A percentile compares a stretch with the other conserved stretches of the same genome.
Conservation (phyloP, 2,113 vertebrate species). For the Chunga burmeisteri region DNA sequence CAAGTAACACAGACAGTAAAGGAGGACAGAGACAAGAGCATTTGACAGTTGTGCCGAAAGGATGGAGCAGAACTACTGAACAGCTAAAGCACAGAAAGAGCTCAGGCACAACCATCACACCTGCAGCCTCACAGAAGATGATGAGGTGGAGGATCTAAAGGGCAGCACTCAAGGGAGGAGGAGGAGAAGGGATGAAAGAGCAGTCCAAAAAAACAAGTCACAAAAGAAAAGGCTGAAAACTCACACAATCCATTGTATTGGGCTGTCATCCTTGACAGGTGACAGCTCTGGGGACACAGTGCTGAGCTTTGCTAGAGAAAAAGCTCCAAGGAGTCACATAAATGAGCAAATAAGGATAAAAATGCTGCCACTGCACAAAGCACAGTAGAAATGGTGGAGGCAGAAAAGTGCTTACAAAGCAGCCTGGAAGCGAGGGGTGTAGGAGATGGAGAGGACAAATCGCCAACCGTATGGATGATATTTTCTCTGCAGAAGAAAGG, state of each 20-base stretch:
- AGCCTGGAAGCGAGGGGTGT: not conserved
- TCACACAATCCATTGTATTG: not conserved
- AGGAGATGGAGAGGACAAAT: not conserved
- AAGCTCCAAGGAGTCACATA: not conserved
- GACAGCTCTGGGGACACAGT: not conserved
- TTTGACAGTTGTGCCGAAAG: not conserved
- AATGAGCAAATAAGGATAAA: not conserved
- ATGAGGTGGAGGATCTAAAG: not conserved
- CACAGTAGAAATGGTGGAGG: not conserved
- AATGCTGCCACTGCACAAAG: not conserved
- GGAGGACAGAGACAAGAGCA: not conserved
- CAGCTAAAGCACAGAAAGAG: not conserved
- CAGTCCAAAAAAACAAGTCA: not conserved
- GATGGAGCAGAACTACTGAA: not conserved
- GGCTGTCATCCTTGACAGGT: not conserved
- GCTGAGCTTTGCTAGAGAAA: not conserved
- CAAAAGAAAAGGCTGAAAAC: not conserved
- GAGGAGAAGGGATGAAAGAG: not conserved
- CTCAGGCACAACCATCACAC: not conserved
- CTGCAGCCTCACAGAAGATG: not conserved
- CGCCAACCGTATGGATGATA: not conserved
- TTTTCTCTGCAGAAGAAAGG: not conserved
- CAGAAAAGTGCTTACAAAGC: not conserved
- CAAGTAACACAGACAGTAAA: not conserved
- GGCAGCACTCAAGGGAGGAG: not conserved